phyloP scores from a whole-genome alignment of 2,888 invertebrate genomes.

The Cremastinae sp. region DNA sequence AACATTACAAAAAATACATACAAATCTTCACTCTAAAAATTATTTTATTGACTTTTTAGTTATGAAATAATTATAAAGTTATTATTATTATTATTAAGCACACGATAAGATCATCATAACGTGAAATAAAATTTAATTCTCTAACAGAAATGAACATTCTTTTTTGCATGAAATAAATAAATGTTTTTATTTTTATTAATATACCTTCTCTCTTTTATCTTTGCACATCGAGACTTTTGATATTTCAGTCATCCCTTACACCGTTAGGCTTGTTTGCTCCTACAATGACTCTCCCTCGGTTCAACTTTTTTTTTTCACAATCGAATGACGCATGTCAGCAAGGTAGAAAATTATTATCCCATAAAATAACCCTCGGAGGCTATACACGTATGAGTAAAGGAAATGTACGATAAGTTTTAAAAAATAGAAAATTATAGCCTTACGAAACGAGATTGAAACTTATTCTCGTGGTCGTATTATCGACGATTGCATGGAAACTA shows the following conservation, averaged over 20 bases:
- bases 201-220: neutral
- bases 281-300: neutral
- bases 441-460: slow-evolving; percentile 15
- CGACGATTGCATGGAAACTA: slow-evolving; percentile 32
- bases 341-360: slow-evolving; percentile 33
- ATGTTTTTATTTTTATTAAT: neutral
- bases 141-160: no score
- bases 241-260: slow-evolving; percentile 15
- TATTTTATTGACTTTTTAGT: no score
- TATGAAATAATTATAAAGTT: no score
- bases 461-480: neutral
- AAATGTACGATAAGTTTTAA: slow-evolving; percentile 9
- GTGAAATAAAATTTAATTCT: neutral
- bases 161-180: neutral
- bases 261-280: slow-evolving; percentile 1
- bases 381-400: slow-evolving; percentile 1
- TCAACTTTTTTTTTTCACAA: slow-evolving; percentile 21
- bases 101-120: neutral
- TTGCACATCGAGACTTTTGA: slow-evolving; percentile 3
- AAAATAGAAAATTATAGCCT: slow-evolving; percentile 9
- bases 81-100: neutral
- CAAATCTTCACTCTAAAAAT: no score
- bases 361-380: slow-evolving; percentile 27
- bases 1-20: neutral
- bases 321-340: slow-evolving; percentile 27